Evolutionary conservation across 2,888 invertebrate genomes (phyloP).

Genomic region (Drosophila kuntzei): DNA sequence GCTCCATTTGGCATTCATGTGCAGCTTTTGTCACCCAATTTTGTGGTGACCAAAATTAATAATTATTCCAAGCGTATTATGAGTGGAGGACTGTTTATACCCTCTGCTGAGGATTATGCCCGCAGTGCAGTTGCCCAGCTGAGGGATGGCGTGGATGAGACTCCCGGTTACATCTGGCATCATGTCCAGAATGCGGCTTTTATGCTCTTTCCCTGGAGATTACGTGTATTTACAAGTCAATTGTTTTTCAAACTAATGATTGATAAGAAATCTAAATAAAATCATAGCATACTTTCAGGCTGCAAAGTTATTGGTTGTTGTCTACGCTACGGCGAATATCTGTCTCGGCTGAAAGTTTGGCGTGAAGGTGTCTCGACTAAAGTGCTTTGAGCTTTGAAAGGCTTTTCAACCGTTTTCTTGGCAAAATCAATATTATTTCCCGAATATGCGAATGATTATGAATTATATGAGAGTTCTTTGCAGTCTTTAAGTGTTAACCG

Average conservation of each 20-base stretch:
- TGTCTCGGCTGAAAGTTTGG: background rate
- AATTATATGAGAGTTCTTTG: constrained; percentile 21
- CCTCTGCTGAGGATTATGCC: constrained; percentile 89
- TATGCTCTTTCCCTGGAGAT: constrained; percentile 41
- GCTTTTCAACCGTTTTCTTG: constrained; percentile 14
- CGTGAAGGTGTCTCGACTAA: constrained; percentile 25
- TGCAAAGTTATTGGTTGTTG: constrained; percentile 3
- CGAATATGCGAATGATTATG: background rate
- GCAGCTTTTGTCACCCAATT: constrained; percentile 93
- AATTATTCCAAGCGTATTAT: constrained; percentile 90
- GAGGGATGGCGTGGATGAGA: constrained; percentile 92
- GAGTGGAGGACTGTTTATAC: constrained; percentile 88
- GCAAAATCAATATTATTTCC: constrained; percentile 50
- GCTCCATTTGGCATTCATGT: constrained; percentile 90
- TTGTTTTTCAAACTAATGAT: constrained; percentile 24
- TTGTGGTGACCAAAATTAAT: constrained; percentile 96
- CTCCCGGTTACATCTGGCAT: constrained; percentile 95
- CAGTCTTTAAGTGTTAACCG: constrained; percentile 22
- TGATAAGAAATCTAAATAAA: constrained; percentile 21
- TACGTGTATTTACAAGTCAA: constrained; percentile 38
- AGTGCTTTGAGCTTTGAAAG: constrained; percentile 8
- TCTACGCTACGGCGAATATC: background rate
- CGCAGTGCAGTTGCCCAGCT: constrained; percentile 91
- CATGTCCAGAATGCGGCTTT: constrained; percentile 89
- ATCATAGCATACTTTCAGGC: constrained; percentile 12